phyloP scores from a whole-genome alignment of 2,888 invertebrate species.

The Euplagia quadripunctaria region DNA sequence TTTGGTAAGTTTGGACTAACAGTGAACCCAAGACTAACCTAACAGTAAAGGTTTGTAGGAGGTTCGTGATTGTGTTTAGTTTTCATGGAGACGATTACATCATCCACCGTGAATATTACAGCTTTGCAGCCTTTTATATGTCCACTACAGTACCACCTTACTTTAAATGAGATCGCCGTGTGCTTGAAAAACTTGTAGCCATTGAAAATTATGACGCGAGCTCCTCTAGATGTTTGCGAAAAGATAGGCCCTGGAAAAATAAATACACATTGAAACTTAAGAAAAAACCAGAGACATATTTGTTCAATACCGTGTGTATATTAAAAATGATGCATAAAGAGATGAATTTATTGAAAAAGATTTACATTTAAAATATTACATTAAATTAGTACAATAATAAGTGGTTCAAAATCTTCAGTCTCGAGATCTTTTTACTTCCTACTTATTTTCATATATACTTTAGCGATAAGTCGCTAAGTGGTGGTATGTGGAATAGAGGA shows the following conservation, averaged over 20 bases:
- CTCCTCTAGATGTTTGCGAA: slow-evolving; percentile 7
- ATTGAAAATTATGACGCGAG: slow-evolving; percentile 13
- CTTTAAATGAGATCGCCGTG: neutral
- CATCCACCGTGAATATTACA: slow-evolving; percentile 44
- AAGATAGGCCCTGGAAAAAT: slow-evolving; percentile 7
- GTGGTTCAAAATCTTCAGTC: neutral
- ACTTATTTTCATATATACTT: too few relatives aligned
- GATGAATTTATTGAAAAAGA: neutral
- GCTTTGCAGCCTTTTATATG: slow-evolving; percentile 49
- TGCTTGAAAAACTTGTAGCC: slow-evolving; percentile 19
- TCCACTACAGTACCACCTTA: slow-evolving; percentile 9
- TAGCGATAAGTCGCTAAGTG: neutral
- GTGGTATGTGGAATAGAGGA: neutral
- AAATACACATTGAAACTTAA: neutral
- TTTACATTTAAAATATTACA: neutral
- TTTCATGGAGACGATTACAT: slow-evolving; percentile 28
- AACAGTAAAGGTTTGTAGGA: neutral
- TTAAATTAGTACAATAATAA: neutral
- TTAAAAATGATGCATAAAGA: too few relatives aligned
- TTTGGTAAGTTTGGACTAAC: too few relatives aligned
- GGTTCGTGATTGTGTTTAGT: slow-evolving; percentile 10
- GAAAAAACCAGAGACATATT: neutral
- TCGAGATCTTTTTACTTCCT: neutral
- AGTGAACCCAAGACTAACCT: too few relatives aligned
- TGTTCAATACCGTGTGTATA: neutral